Base-by-base conservation (phyloP, 2,113 vertebrate species). In the Setophaga coronata region DNA sequence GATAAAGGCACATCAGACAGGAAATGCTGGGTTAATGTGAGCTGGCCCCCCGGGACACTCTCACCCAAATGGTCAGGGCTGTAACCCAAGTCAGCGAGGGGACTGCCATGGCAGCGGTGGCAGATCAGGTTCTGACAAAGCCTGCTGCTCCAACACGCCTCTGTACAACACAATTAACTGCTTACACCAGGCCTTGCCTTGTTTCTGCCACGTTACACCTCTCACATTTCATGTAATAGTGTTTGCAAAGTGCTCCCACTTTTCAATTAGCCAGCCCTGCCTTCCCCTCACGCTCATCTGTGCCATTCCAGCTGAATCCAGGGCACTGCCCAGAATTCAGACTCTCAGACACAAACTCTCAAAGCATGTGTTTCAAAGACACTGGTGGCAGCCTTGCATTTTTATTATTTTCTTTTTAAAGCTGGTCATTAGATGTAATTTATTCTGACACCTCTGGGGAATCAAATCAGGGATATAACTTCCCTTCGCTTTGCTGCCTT, bases 221-320 rank as follows among this genome's bases (percentile, higher is more conserved):
- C 99, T 99, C 98, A 97, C 98, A 96, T 99, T 99, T 99, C 99
- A 97, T 95, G 97, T 99, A 99, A 99, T 98, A 91, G 93, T 97
- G 98, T 98, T 97, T 99, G 98, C 97, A 98, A 98, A 99, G 98
- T 98, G 98, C 98, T 98, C 97, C 98, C 98, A 97, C 98, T 98
- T 99, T 98, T 98, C 99, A 98, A 98, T 99, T 98, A 99, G 98
- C 74, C 82, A 61, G 97, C 93, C 91, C 95, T 97, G 93, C 96
- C 98, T 97, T 97, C 97, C 95, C 95, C 94, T 91, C 95, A 9
- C 33, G 58, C 94, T 96, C 82, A 81, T 97, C 97, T 90, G 96
- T 79, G 95, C 97, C 36, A 28, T 90, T 96, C 71, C 95, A 78
- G 95, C 96, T 96, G 94, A 91, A 96, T 91, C 80, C 82, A 74